phyloP scores from a whole-genome alignment of 2,113 vertebrate species.

The Aspiorhynchus laticeps region DNA sequence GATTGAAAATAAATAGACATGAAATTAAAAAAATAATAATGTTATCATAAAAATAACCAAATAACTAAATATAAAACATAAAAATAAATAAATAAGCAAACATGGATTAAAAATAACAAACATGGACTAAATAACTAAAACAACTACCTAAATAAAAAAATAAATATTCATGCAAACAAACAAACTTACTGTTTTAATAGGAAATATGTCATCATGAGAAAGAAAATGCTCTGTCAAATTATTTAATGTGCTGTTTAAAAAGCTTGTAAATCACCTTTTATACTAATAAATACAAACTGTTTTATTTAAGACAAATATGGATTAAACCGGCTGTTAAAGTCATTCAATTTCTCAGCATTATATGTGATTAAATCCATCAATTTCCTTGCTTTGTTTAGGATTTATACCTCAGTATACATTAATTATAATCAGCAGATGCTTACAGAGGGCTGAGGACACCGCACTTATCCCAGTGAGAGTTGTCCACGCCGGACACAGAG shows the following conservation, averaged over 20 bases:
- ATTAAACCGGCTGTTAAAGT: not conserved
- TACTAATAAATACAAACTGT: not conserved
- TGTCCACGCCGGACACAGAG: slow-evolving; percentile 62
- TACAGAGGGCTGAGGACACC: slow-evolving; percentile 74
- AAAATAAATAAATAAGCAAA: too few species aligned
- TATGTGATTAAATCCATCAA: not conserved
- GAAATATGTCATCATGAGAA: not conserved
- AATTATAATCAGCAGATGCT: slow-evolving; percentile 53
- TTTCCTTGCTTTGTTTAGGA: not conserved
- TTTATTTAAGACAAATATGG: not conserved
- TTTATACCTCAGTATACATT: not conserved
- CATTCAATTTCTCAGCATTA: too few species aligned
- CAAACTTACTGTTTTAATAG: not conserved
- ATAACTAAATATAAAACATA: not conserved
- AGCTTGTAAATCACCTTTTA: not conserved
- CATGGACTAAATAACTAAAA: not conserved
- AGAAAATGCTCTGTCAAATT: not conserved
- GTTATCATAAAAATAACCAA: not conserved
- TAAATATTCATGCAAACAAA: not conserved
- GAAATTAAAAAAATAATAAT: not conserved
- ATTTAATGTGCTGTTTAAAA: not conserved
- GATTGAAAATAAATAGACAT: not conserved
- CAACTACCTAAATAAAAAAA: not conserved
- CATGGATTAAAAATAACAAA: too few species aligned
- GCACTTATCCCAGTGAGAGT: slow-evolving; percentile 75